Evolutionary conservation across 1,140 invertebrate genomes (phyloP).

Genomic region (Ips typographus): DNA sequence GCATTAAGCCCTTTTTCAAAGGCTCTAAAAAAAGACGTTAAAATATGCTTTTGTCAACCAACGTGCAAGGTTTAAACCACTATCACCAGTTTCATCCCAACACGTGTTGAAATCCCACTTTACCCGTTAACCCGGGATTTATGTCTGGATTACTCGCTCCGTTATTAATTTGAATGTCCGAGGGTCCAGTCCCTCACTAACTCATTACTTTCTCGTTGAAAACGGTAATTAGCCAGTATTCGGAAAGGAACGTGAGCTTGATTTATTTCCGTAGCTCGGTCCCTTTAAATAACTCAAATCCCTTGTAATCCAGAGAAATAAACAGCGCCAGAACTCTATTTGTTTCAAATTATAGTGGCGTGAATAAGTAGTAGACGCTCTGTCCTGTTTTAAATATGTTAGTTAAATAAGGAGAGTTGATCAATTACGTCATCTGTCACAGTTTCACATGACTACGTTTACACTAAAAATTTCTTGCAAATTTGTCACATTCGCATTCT

Average conservation of each 20-base stretch:
- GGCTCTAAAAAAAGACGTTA: not conserved
- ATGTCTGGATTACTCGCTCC: not conserved
- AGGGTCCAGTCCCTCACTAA: not conserved
- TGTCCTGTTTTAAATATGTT: too few species aligned
- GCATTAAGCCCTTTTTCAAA: not conserved
- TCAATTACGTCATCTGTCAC: too few species aligned
- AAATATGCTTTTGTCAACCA: not conserved
- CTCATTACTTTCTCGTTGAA: not conserved
- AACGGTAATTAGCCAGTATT: not conserved
- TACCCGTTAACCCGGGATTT: not conserved
- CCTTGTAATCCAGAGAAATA: too few species aligned
- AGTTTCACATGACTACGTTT: too few species aligned
- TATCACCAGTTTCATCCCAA: not conserved
- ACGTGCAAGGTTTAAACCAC: not conserved
- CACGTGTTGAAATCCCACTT: constrained; percentile 2
- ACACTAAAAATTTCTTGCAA: too few species aligned
- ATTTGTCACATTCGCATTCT: too few species aligned
- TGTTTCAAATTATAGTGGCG: too few species aligned
- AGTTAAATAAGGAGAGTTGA: too few species aligned
- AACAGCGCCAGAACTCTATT: too few species aligned
- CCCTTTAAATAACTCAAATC: too few species aligned
- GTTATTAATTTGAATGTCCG: constrained; percentile 9
- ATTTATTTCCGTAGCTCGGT: not conserved
- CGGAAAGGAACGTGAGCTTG: not conserved
- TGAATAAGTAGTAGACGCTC: too few species aligned